Conservation (phyloP, 2,113 vertebrate genomes). For the Irena cyanogastra region DNA sequence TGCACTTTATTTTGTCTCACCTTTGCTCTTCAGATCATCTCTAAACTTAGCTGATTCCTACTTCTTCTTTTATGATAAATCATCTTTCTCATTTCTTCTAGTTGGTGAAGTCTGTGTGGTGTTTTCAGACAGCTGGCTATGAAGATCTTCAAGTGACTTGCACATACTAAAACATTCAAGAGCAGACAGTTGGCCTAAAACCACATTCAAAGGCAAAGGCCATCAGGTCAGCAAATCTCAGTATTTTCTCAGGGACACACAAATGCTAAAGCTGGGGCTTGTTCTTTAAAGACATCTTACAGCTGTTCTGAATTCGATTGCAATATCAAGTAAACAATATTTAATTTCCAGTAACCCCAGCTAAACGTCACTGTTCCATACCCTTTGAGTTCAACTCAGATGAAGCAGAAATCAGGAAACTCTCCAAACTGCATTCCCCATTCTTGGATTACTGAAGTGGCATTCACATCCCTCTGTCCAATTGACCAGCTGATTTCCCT, state of each 20-base stretch:
- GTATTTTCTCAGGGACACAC: neutral
- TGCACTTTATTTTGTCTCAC: neutral
- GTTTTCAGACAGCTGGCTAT: neutral
- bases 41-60: neutral
- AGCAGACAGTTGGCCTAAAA: neutral
- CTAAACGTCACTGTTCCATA: neutral
- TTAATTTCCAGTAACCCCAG: neutral
- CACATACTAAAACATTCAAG: neutral
- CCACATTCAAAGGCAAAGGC: neutral
- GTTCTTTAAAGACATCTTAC: neutral
- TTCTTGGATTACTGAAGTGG: neutral
- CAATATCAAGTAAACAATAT: neutral
- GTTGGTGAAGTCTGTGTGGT: neutral
- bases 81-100: neutral
- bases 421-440: neutral
- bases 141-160: neutral
- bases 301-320: neutral
- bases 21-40: neutral
- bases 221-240: neutral
- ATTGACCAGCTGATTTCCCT: neutral
- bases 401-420: neutral
- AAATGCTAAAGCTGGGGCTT: neutral
- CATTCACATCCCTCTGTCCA: neutral
- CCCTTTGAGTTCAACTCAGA: neutral
- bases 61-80: neutral